Percentiles rank a stretch among this genome's conserved stretches.
These are phyloP conservation scores for Neosalanx taihuensis DNA, from an alignment of 2,797 vertebrate species.

Conservation along the genomic window DNA sequence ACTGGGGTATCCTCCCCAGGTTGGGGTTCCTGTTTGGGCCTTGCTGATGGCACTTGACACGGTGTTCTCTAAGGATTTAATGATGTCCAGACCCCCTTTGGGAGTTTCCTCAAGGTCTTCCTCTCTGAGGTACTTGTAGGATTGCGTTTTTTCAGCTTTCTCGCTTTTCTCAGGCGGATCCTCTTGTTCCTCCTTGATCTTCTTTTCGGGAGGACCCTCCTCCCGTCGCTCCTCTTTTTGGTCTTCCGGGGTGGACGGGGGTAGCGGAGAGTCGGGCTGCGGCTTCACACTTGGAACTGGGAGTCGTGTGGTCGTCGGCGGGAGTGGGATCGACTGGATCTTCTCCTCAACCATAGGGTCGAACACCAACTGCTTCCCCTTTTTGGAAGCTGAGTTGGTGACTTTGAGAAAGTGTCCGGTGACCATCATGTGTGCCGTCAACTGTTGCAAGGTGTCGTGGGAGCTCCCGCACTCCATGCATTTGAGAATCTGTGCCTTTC, in stretches of 20 bases:
- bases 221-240: slow-evolving; percentile 68
- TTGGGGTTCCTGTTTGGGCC: slow-evolving; percentile 95
- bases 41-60: slow-evolving; percentile 98
- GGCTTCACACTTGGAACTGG: slow-evolving; percentile 82
- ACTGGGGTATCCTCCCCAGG: slow-evolving; percentile 97
- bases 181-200: slow-evolving; percentile 92
- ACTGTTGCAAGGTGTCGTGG: slow-evolving; percentile 96
- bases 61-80: slow-evolving; percentile 96
- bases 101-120: slow-evolving; percentile 93
- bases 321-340: slow-evolving; percentile 94
- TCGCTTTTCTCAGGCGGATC: slow-evolving; percentile 70
- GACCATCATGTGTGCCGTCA: slow-evolving; percentile 99
- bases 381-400: slow-evolving; percentile 96
- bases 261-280: slow-evolving; percentile 81
- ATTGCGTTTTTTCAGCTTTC: slow-evolving; percentile 60
- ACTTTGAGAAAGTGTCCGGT: slow-evolving; percentile 98
- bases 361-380: slow-evolving; percentile 94
- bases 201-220: slow-evolving; percentile 76
- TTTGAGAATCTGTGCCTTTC: slow-evolving; percentile 98
- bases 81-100: slow-evolving; percentile 91
- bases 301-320: slow-evolving; percentile 87
- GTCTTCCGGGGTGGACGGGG: slow-evolving; percentile 73
- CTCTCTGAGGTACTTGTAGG: slow-evolving; percentile 93
- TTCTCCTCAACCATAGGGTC: slow-evolving; percentile 93
- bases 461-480: slow-evolving; percentile 99